A percentile compares a stretch with the other conserved stretches of the same genome.
Conservation (phyloP, 2,113 vertebrate genomes). For the Copsychus sechellarum region DNA sequence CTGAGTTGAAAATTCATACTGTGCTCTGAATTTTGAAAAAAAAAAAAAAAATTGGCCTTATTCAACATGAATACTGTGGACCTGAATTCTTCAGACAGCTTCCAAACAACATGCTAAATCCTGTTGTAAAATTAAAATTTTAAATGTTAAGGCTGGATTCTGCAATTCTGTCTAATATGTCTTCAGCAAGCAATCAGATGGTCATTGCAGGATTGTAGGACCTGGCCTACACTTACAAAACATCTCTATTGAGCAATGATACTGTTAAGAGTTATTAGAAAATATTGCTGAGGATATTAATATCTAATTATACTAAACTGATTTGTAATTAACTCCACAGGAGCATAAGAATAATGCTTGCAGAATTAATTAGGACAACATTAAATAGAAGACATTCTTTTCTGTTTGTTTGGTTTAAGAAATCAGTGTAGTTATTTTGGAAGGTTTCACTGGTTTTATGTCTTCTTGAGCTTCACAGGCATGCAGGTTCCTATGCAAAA, state of each 20-base stretch:
- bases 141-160: background rate
- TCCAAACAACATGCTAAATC: background rate
- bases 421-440: constrained; percentile 21
- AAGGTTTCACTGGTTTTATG: background rate
- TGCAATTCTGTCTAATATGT: background rate
- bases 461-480: background rate
- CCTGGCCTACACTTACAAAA: constrained; percentile 32
- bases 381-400: constrained; percentile 43
- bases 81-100: constrained; percentile 9
- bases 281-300: constrained; percentile 72
- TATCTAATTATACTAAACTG: constrained; percentile 76
- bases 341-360: constrained; percentile 60
- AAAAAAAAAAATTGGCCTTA: background rate
- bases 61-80: background rate
- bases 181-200: background rate
- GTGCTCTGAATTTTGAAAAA: background rate
- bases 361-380: constrained; percentile 68
- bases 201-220: background rate
- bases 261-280: constrained; percentile 72
- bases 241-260: constrained; percentile 42
- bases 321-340: constrained; percentile 73
- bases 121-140: background rate
- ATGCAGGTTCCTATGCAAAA: background rate
- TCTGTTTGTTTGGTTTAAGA: constrained; percentile 54
- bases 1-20: background rate